Evolutionary conservation across 2,113 vertebrate genomes (phyloP), one percentile per base, ranked within the genome.

Genomic region (Fregata magnificens): DNA sequence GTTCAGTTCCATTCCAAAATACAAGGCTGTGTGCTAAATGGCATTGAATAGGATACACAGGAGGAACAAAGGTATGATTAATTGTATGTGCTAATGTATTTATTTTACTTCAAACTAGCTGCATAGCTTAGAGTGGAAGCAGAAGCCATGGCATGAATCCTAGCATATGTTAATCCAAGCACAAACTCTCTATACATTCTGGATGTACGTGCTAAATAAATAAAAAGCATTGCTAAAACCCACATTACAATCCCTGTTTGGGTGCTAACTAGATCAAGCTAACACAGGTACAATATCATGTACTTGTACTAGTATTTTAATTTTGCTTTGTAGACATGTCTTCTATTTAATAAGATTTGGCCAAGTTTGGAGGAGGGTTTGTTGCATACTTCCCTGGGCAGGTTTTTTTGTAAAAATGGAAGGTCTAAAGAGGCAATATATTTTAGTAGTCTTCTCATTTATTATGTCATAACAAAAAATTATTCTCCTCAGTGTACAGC

Each of bases 1-100:
- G 52, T 88, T 94, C 62, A 89, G 61, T 44, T 86, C 80, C 65
- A 50, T 94, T 95, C 29, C 62, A 63, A 92, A 95, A 77, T 56
- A 82, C 34, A 89, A 70, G 56, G 31, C 72, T 28, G 4, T 36
- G 47, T 86, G 53, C 65, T 96, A 93, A 92, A 61, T 36, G 21
- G 5, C 47, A 61, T 63, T 77, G 77, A 76, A 93, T 76, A 82
- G 89, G 56, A 89, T 88, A 85, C 28, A 61, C 26, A 40, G 52
- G 47, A 89, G 69, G 56, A 94, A 67, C 89, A 94, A 96, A 96
- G 31, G n/a, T 58, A 65, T 93, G 91, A 96, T 93, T 95, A 94
- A 93, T 95, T 82, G 34, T 72, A 21, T 56, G n/a, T 63, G 38
- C 47, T 74, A 76, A 80, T 18, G 9, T 94, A 74, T 78, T 96